Percentiles rank a stretch among this genome's conserved stretches.
phyloP scores from a whole-genome alignment of 2,113 vertebrate species.

The Probosciger aterrimus region DNA sequence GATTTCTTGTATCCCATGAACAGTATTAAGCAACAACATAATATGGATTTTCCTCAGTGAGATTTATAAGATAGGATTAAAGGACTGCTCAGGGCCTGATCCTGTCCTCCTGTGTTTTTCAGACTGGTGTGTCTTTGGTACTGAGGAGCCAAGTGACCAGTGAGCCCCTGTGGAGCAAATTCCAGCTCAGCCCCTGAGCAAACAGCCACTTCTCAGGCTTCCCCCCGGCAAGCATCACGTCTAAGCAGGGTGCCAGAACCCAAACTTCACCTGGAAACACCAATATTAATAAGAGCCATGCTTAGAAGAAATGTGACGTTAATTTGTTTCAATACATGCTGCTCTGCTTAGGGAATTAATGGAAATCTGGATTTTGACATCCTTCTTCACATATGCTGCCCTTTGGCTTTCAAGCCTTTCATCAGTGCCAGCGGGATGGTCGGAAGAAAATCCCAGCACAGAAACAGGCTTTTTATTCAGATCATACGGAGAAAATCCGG shows the following conservation, averaged over 20 bases:
- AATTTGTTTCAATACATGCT: neutral
- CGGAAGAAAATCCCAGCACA: neutral
- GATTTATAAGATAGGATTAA: conserved; percentile 30
- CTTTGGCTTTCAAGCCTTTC: conserved; percentile 4
- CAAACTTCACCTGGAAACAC: neutral
- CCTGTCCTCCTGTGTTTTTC: neutral
- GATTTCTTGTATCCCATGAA: conserved; percentile 39
- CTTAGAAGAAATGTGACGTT: neutral
- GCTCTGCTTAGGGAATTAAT: neutral
- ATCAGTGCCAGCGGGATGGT: neutral
- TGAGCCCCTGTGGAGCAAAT: neutral
- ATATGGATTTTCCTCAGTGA: conserved; percentile 27
- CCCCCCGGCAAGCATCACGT: rapidly evolving
- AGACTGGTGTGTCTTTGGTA: neutral
- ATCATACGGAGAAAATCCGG: rapidly evolving
- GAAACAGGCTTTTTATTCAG: rapidly evolving
- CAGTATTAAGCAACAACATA: conserved; percentile 35
- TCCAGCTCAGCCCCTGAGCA: neutral
- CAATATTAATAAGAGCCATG: neutral
- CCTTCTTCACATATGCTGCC: neutral
- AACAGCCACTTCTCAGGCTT: neutral
- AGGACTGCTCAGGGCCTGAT: neutral
- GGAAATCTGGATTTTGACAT: neutral
- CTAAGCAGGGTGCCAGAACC: neutral
- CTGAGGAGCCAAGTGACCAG: neutral